These are phyloP conservation scores for Trogon surrucura DNA, from an alignment of 2,113 vertebrate genomes.

Conservation along the genomic window DNA sequence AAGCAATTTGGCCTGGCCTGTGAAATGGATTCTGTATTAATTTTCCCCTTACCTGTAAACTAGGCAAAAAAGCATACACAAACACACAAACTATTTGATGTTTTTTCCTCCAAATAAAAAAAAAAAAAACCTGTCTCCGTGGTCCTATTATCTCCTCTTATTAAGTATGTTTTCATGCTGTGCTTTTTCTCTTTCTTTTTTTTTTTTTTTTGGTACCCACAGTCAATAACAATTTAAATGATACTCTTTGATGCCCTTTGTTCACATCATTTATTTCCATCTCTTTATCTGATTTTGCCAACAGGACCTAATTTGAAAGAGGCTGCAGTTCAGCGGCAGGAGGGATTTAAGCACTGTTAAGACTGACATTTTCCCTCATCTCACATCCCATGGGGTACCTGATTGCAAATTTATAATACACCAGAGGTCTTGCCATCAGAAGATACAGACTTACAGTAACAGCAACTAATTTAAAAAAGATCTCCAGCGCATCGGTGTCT, in stretches of 20 bases:
- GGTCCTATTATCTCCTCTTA: conserved; percentile 63
- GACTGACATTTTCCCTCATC: conserved; percentile 73
- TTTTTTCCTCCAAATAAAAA: not conserved
- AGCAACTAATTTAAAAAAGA: conserved; percentile 69
- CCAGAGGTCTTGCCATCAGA: conserved; percentile 62
- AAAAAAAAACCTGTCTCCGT: not conserved
- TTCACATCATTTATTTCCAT: conserved; percentile 65
- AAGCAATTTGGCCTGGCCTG: not conserved
- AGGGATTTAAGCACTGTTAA: conserved; percentile 70
- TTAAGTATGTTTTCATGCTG: conserved; percentile 56
- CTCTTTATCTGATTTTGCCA: conserved; percentile 71
- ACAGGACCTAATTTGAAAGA: conserved; percentile 71
- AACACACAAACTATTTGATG: not conserved
- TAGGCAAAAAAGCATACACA: conserved; percentile 17
- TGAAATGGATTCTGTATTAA: not conserved
- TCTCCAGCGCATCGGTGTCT: conserved; percentile 61
- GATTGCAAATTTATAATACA: conserved; percentile 67
- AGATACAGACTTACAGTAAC: conserved; percentile 64
- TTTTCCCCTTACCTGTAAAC: not conserved
- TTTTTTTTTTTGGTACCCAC: not conserved
- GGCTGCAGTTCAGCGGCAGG: conserved; percentile 62
- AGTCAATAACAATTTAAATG: conserved; percentile 71
- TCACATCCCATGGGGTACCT: conserved; percentile 66
- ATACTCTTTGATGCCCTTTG: conserved; percentile 57
- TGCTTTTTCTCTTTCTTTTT: not conserved